Evolutionary conservation across 2,888 invertebrate genomes (phyloP), one percentile per base, ranked within the genome.

Genomic region (Uropetala carovei): DNA sequence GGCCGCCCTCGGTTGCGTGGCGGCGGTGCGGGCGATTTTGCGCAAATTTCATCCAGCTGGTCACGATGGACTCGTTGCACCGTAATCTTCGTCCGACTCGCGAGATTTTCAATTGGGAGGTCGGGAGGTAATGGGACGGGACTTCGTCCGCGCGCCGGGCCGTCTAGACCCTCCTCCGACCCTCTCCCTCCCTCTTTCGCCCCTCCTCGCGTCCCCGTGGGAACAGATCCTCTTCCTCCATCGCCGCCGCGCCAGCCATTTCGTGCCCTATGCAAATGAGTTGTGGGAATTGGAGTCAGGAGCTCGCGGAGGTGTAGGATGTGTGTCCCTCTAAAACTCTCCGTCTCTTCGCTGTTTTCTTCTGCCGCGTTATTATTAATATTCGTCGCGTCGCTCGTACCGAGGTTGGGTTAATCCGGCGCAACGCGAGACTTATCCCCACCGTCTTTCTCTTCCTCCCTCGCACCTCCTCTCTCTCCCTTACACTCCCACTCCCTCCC

Each of bases 281-380:
- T 22, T 22, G 75, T 75, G 22, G 75, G 75, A 75, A 22, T 75
- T 27, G 3, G 22, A 22, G 75, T 75, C 75, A 16, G 22, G n/a
- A n/a, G n/a, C n/a, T n/a, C n/a, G n/a, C n/a, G n/a, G n/a, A n/a
- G n/a, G n/a, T n/a, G n/a, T n/a, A n/a, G n/a, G n/a, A n/a, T n/a
- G n/a, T n/a, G n/a, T n/a, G n/a, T n/a, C n/a, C n/a, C n/a, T n/a
- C n/a, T n/a, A n/a, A n/a, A n/a, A n/a, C n/a, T n/a, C n/a, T n/a
- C n/a, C 16, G 60, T 68, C 68, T 68, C 68, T n/a, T 9, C 68
- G 68, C 68, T n/a, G 22, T 14, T 22, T 3, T 60, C 5, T n/a
- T n/a, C n/a, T n/a, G n/a, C n/a, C n/a, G n/a, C n/a, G 5, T 64
- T 64, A 75, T 75, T 75, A 75, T 75, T 75, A 75, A 75, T 75